Base-by-base conservation (phyloP, 1,140 invertebrate genomes). In the Eueides isabella region DNA sequence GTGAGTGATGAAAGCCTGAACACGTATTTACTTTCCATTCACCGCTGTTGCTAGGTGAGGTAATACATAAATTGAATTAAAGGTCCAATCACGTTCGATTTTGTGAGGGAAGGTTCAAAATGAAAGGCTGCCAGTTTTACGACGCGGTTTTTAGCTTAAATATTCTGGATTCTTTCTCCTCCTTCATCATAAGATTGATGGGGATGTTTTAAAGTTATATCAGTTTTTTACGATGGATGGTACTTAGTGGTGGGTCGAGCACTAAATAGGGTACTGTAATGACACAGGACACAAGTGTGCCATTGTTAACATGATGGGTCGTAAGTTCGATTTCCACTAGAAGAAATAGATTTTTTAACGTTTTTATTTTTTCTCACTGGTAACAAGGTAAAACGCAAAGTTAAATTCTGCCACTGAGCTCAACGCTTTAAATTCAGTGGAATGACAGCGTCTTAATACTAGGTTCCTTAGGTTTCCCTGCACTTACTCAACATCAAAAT, bases 51-150 rank as follows among this genome's bases (percentile, higher is more conserved):
- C 78, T 62, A 78, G 72, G 48, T 77, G 71, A 71, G 73, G 78
- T 75, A 75, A 79, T 74, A 61, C 65, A 75, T 80, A 80, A 80
- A 80, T 80, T 67, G 79, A 76, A 76, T 80, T 80, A 80, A 80
- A 80, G 66, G 67, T 71, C 76, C 76, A 78, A 75, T 77, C 78
- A 80, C 78, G 78, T 78, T 77, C 73, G 73, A 68, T 80, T 77
- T 75, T 75, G 71, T 61, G 73, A 72, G 48, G 26, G 68, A 67
- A 75, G 74, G 68, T 62, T 41, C 69, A 29, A 65, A 67, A 74
- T 67, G 61, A 78, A 75, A 72, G 72, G 67, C 63, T 67, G 71
- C 55, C 31, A 67, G 62, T 65, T 78, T 71, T 74, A 74, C 69
- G 73, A 68, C 61, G 74, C 48, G 74, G 71, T 71, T 71, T 72